Conservation (phyloP, 2,888 invertebrate genomes). For the Bhutanitis thaidina region DNA sequence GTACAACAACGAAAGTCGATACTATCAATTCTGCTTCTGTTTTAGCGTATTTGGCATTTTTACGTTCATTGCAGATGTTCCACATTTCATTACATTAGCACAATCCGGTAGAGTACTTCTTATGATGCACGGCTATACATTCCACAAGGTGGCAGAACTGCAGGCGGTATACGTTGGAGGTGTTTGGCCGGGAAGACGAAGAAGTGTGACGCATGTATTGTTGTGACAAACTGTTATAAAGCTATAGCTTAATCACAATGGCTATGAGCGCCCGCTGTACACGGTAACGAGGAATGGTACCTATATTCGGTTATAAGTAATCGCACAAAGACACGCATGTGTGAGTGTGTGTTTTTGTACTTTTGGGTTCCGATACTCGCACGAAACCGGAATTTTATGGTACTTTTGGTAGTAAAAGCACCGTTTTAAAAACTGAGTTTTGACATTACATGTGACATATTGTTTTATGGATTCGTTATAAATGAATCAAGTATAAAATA, state of each 20-base stretch:
- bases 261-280: background rate
- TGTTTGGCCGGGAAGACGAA: conserved; percentile 25
- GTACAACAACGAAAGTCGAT: no score
- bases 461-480: no score
- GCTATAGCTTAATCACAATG: background rate
- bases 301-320: background rate
- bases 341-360: no score
- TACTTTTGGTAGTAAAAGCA: no score
- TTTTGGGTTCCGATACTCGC: no score
- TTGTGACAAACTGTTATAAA: background rate
- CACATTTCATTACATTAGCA: background rate
- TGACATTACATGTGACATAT: no score
- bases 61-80: background rate
- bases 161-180: conserved; percentile 23
- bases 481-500: no score
- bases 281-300: background rate
- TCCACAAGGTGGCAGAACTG: background rate
- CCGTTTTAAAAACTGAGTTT: no score
- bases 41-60: no score
- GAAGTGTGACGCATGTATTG: background rate
- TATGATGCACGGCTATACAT: background rate
- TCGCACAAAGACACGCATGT: no score
- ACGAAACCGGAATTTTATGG: no score
- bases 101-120: background rate
- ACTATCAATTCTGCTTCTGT: no score